Evolutionary conservation across 2,888 invertebrate genomes (phyloP), one percentile per base, ranked within the genome.

Genomic region (Cremastinae sp.): DNA sequence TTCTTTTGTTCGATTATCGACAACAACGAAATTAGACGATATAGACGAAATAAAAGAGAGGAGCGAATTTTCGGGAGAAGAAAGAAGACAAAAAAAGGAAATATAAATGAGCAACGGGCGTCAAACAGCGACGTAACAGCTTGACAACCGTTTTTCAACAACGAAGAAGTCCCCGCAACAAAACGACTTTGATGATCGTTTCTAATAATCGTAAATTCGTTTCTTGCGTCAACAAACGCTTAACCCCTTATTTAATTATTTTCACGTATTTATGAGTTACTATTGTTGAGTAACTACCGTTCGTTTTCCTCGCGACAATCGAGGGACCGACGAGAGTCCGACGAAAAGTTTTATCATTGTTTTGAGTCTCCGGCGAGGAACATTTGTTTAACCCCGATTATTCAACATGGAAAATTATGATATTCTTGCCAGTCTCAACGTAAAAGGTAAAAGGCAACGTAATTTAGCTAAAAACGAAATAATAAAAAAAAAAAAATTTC

Each of bases 401-500:
- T n/a, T 39, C 49, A 68, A 71, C 43, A 83, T 84, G 84, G 82
- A 84, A 35, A 79, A 78, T 64, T 80, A 70, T 39, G 81, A 83
- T 55, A 55, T 78, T 20, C 78, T 80, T 39, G 66, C 79, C 16
- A 81, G 79, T 61, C 80, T 83, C 68, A 72, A 79, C 4, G 80
- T 74, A 69, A 81, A 79, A 81, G 83, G 84, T 84, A 80, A 71
- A n/a, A n/a, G n/a, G n/a, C n/a, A n/a, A n/a, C n/a, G n/a, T n/a
- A n/a, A 78, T 9, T 47, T n/a, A 45, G 53, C 3, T 66, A 12
- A 8, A 47, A 22, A 10, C 18, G 12, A 22, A 1, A 28, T 59
- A 10, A 1, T n/a, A n/a, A n/a, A n/a, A n/a, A n/a, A n/a, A n/a
- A n/a, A n/a, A n/a, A n/a, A n/a, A n/a, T n/a, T n/a, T n/a, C n/a